Percentiles rank a stretch among this genome's conserved stretches.
These are phyloP conservation scores for Dinomys branickii DNA, from an alignment of 2,113 vertebrate species.

Conservation along the genomic window DNA sequence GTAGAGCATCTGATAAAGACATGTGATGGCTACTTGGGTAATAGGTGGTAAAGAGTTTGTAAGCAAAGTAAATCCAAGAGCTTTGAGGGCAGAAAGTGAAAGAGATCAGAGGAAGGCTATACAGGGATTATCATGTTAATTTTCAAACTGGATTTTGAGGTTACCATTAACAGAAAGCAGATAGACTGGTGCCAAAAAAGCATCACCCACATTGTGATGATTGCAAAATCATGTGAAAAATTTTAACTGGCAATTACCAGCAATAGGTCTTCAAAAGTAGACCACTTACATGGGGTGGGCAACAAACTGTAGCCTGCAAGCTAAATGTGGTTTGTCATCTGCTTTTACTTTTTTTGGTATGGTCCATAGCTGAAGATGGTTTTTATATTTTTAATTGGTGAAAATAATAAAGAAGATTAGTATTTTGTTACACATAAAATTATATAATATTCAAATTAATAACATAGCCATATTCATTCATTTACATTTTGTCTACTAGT, in stretches of 20 bases:
- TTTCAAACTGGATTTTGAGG: constrained; percentile 1
- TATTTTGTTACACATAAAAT: constrained; percentile 35
- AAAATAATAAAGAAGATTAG: background rate
- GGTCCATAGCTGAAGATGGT: background rate
- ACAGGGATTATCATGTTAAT: background rate
- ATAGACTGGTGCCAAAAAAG: background rate
- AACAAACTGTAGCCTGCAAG: background rate
- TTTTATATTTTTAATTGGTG: constrained; percentile 21
- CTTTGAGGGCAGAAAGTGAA: background rate
- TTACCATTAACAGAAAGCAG: background rate
- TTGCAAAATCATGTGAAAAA: background rate
- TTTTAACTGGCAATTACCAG: background rate
- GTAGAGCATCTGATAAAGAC: constrained; percentile 47
- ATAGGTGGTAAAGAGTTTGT: constrained; percentile 15
- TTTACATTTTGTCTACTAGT: background rate
- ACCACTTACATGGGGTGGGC: background rate
- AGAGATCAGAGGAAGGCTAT: constrained; percentile 39
- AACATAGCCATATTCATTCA: background rate
- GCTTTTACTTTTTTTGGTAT: background rate
- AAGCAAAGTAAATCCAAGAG: constrained; percentile 44
- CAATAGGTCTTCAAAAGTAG: background rate
- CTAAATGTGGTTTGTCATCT: background rate
- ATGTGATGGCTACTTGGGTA: background rate
- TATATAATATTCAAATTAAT: background rate
- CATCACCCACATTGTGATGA: background rate